Conservation (phyloP, 1,140 invertebrate genomes). For the Stratiolaelaps scimitus region DNA sequence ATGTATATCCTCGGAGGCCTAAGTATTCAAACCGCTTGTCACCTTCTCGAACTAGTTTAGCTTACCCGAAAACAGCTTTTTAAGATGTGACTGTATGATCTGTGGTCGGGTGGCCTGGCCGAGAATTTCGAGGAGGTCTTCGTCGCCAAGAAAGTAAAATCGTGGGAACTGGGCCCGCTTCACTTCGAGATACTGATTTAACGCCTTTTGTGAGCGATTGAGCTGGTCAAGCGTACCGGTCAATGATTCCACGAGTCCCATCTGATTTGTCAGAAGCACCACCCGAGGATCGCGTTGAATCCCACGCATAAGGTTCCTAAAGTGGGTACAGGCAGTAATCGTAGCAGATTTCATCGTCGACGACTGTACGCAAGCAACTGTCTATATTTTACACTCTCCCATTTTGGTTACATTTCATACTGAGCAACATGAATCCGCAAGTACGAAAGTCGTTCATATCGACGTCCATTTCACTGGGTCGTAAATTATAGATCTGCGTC, state of each 20-base stretch:
- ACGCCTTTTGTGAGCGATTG: slow-evolving; percentile 60
- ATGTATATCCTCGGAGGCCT: no score
- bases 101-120: slow-evolving; percentile 68
- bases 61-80: slow-evolving; percentile 79
- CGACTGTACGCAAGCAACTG: no score
- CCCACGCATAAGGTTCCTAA: slow-evolving; percentile 46
- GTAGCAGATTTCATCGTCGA: no score
- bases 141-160: slow-evolving; percentile 91
- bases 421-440: no score
- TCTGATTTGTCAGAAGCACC: slow-evolving; percentile 60
- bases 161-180: slow-evolving; percentile 58
- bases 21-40: no score
- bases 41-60: no score
- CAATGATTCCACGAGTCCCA: slow-evolving; percentile 59
- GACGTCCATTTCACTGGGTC: slow-evolving; percentile 34
- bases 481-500: background rate
- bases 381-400: no score
- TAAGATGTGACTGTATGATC: slow-evolving; percentile 79
- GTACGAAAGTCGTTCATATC: slow-evolving; percentile 28
- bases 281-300: slow-evolving; percentile 64
- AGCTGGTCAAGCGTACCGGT: slow-evolving; percentile 72
- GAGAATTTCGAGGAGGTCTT: slow-evolving; percentile 83
- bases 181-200: slow-evolving; percentile 49
- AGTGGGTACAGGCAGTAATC: no score
- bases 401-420: no score